Base-by-base conservation (phyloP, 2,888 invertebrate genomes). In the Heliconius sara region DNA sequence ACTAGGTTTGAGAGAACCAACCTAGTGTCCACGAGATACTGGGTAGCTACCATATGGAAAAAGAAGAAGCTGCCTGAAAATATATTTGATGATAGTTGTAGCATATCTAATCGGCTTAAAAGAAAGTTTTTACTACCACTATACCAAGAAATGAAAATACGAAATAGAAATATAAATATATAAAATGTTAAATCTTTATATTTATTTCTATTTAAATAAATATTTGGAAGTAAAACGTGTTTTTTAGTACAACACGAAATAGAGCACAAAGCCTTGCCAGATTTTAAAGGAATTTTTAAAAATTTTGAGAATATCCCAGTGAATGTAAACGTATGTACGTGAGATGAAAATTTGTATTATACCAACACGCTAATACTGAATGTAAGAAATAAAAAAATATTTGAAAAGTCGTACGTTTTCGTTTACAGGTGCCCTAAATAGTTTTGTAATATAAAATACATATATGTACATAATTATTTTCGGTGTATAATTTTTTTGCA, bases 331-430 rank as follows among this genome's bases (percentile, higher is more conserved):
- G n/a, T 63, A 63, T 63, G 65, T 65, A 70, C 70, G 70, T 43
- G 43, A n/a, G 25, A 43, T 70, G 39, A 67, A 67, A n/a, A 13
- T 16, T 70, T 25, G 47, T 70, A 43, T 68, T 70, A 70, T 70
- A 70, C 43, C 4, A 13, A 5, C n/a, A 43, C 16, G 25, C 6
- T 70, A 43, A 25, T 70, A 70, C 43, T 70, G 43, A 43, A 70
- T 70, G 70, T 70, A 70, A 43, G 70, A 43, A 43, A 70, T 43
- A 43, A 70, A 60, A 70, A 34, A 43, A 70, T n/a, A 34, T 68
- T 43, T 68, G 39, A 68, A 68, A 39, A 68, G 39, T 39, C 39
- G 4, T 43, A 22, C n/a, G n/a, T n/a, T 39, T 39, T 3, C 39
- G 13, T 13, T n/a, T 39, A n/a, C 67, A 68, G 5, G 39, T 68